Evolutionary conservation across 1,140 invertebrate species (phyloP), one percentile per base, ranked within the genome.

Genomic region (Scaptomyza graminum): DNA sequence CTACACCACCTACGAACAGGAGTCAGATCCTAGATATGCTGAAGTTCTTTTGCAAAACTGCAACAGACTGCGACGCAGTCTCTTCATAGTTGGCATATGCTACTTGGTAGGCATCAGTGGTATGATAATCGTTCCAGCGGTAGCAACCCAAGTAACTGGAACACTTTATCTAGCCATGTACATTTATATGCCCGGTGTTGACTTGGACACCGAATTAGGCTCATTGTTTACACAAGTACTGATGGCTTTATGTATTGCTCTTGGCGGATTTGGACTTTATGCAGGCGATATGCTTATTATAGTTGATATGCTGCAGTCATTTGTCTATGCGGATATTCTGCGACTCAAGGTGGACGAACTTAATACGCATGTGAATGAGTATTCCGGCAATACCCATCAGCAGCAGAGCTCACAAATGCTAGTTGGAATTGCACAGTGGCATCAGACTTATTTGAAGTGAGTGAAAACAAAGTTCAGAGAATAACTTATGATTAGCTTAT

Each of bases 281-380:
- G 67, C 74, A 2, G 80, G 80, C 0, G 77, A 84, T 51, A 59
- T 78, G 18, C 13, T 49, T 9, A 47, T 84, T 7, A 43, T 84
- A 1, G 47, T 84, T 0, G 56, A 57, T 47, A 13, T 77, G 13
- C 7, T 63, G 7, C 80, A 84, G 34, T 18, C 47, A 0, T 72
- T 49, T 41, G 39, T 73, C 7, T 80, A 73, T 57, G 44, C 59
- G 5, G 77, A 84, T 61, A 8, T 84, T 1, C 44, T 84, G 13
- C 37, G 44, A 4, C 16, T 71, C 3, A 83, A 83, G 18, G 67
- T 79, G 4, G 43, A 56, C 2, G 13, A 8, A 1, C 34, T 84
- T 0, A 84, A 80, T 22, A 50, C 3, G n/a, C 39, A 13, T 11
- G 9, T 37, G n/a, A 11, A 12, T 41, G 47, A 1, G 1, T 7